Conservation (phyloP, 2,113 vertebrate genomes). For the Hassar affinis region DNA sequence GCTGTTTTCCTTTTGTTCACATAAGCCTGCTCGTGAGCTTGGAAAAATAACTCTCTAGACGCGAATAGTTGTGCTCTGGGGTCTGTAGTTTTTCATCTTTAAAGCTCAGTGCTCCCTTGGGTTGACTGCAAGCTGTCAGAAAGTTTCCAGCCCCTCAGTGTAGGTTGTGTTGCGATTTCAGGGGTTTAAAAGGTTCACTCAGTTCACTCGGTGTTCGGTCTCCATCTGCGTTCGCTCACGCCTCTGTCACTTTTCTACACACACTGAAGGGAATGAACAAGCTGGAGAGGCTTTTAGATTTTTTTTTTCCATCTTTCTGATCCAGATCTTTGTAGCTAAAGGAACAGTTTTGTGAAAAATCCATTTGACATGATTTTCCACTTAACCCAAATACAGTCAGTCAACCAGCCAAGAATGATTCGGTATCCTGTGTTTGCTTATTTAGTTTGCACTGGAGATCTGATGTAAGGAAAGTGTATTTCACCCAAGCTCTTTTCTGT, state of each 20-base stretch:
- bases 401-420: neutral
- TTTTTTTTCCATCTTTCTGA: neutral
- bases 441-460: neutral
- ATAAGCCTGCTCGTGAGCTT: neutral
- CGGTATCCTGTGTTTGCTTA: neutral
- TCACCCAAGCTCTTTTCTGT: neutral
- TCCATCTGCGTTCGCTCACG: slow-evolving; percentile 10
- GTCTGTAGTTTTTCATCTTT: neutral
- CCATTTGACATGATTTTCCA: slow-evolving; percentile 6
- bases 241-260: neutral
- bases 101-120: neutral
- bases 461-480: neutral
- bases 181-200: slow-evolving; percentile 17
- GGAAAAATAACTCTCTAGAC: neutral
- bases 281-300: neutral
- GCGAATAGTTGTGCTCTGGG: neutral
- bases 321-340: neutral
- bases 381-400: neutral
- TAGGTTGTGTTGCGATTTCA: neutral
- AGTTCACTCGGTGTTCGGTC: neutral
- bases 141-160: slow-evolving; percentile 2
- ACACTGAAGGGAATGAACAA: neutral
- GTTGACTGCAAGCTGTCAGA: neutral
- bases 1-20: slow-evolving; percentile 3
- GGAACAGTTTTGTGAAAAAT: neutral